Evolutionary conservation across 1,140 invertebrate species (phyloP).

Genomic region (Ostrea edulis): DNA sequence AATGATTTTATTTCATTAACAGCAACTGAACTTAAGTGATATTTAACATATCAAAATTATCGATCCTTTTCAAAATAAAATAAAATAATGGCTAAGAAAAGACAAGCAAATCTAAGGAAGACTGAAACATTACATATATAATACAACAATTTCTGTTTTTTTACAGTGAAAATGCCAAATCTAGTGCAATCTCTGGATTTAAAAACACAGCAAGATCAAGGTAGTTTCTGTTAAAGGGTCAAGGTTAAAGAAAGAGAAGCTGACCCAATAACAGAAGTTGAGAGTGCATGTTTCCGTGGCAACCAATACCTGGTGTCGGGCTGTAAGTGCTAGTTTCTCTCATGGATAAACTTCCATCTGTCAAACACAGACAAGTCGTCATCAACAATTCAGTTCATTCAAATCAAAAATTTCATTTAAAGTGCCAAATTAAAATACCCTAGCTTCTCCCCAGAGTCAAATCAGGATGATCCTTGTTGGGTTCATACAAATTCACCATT

Average conservation of each 20-base stretch:
- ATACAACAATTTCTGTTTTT: background rate
- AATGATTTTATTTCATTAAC: background rate
- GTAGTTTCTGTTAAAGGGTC: constrained; percentile 28
- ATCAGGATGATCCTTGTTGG: too few relatives aligned
- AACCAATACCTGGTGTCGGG: constrained; percentile 50
- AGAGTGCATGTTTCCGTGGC: constrained; percentile 26
- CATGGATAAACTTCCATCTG: constrained; percentile 50
- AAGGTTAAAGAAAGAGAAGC: constrained; percentile 33
- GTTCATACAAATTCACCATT: too few relatives aligned
- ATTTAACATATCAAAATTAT: background rate
- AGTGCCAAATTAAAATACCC: background rate
- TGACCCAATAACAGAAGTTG: constrained; percentile 39
- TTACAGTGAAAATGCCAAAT: constrained; percentile 15
- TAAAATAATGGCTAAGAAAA: background rate
- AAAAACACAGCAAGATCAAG: constrained; percentile 17
- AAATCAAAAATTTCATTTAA: background rate
- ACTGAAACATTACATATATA: background rate
- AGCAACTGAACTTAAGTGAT: background rate
- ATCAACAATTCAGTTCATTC: background rate
- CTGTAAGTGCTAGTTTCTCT: constrained; percentile 49
- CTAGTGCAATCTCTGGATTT: constrained; percentile 25
- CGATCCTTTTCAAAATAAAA: background rate
- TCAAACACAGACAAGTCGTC: constrained; percentile 16
- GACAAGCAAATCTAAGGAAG: background rate
- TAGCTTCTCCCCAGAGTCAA: too few relatives aligned